phyloP scores from a whole-genome alignment of 2,888 invertebrate genomes.

The Ochropacha duplaris region DNA sequence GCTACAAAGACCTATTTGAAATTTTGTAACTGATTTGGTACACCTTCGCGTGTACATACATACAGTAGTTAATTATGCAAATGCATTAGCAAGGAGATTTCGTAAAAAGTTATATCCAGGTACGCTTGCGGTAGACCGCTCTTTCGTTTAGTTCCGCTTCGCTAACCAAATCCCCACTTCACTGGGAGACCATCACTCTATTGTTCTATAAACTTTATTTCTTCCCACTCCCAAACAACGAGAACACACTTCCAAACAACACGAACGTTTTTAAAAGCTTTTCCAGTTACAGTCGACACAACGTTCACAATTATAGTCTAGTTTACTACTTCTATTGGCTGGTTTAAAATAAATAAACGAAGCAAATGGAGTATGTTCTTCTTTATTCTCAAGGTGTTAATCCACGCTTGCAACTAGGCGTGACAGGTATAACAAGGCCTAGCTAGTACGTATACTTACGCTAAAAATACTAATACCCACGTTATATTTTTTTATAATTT shows the following conservation, averaged over 20 bases:
- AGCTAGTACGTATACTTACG: too few species aligned
- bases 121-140: constrained; percentile 15
- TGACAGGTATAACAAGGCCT: too few species aligned
- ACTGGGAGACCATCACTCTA: constrained; percentile 38
- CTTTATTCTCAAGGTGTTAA: background rate
- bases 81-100: background rate
- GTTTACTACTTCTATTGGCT: background rate
- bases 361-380: background rate
- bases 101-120: constrained; percentile 11
- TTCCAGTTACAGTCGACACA: constrained; percentile 6
- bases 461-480: background rate
- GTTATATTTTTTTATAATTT: constrained; percentile 10
- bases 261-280: constrained; percentile 34
- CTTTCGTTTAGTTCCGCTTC: constrained; percentile 20
- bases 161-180: constrained; percentile 25
- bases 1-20: too few species aligned
- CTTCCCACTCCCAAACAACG: constrained; percentile 26
- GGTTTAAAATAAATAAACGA: background rate
- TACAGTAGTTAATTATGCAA: background rate
- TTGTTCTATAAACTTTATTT: constrained; percentile 44
- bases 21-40: background rate
- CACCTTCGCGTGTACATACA: background rate
- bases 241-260: constrained; percentile 24
- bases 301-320: background rate
- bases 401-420: background rate